These are phyloP conservation scores for Lepeophtheirus salmonis DNA, from an alignment of 1,140 invertebrate genomes.

Conservation along the genomic window DNA sequence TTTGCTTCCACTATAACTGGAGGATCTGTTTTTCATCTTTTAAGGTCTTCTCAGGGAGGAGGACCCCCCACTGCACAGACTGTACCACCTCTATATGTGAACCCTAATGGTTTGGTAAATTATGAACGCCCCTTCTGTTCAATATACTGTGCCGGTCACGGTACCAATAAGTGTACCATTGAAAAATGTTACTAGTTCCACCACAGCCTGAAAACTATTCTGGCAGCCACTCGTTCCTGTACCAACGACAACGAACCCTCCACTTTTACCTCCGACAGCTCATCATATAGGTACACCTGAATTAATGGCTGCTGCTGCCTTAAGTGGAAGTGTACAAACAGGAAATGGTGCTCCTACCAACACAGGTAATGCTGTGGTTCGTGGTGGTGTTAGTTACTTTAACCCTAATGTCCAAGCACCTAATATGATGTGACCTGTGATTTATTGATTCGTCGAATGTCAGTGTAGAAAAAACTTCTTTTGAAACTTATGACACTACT, in stretches of 20 bases:
- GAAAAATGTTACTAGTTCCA: neutral
- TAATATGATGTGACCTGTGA: conserved; percentile 21
- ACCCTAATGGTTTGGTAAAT: neutral
- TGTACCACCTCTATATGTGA: neutral
- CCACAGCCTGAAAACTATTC: neutral
- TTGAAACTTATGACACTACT: neutral
- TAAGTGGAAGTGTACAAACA: neutral
- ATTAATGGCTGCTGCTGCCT: conserved; percentile 6
- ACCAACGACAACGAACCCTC: neutral
- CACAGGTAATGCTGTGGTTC: conserved; percentile 14
- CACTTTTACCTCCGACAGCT: neutral
- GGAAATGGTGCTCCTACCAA: neutral
- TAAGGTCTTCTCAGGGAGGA: no score
- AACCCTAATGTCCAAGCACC: conserved; percentile 9
- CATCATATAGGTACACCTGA: neutral
- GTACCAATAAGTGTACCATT: neutral
- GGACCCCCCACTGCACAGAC: neutral
- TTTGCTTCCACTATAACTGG: no score
- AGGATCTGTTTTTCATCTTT: no score
- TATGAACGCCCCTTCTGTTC: neutral
- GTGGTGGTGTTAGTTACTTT: conserved; percentile 17
- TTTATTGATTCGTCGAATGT: conserved; percentile 33
- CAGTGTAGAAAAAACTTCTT: neutral
- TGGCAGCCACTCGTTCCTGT: neutral
- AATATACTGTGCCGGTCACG: conserved; percentile 8